These are phyloP conservation scores for Bovichtus variegatus DNA, from an alignment of 2,797 vertebrate species.

Conservation along the genomic window DNA sequence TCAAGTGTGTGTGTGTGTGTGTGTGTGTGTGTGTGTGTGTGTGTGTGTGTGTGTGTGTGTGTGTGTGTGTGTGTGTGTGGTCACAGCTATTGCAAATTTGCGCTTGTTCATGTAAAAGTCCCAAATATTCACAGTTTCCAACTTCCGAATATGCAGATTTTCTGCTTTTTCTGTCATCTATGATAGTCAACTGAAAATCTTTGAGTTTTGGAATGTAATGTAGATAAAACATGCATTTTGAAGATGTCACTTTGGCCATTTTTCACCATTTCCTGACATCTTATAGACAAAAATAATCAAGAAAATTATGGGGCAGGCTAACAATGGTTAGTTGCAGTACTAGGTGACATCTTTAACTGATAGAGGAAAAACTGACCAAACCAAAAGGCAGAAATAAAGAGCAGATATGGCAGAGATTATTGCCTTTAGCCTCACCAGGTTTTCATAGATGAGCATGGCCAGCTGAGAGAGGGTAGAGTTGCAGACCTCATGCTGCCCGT, in stretches of 20 bases:
- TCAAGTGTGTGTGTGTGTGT: too few relatives aligned
- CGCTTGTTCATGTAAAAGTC: neutral
- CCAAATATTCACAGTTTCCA: neutral
- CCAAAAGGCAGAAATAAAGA: neutral
- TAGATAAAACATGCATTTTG: neutral
- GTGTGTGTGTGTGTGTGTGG: too few relatives aligned
- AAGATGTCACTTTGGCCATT: neutral
- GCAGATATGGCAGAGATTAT: neutral
- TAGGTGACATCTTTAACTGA: too few relatives aligned
- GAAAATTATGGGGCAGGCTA: neutral
- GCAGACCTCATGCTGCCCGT: slow-evolving; percentile 96
- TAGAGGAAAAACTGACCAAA: neutral
- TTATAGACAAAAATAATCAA: neutral
- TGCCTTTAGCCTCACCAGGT: slow-evolving; percentile 87
- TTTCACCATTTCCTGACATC: neutral
- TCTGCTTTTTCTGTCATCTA: neutral
- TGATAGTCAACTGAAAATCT: neutral
- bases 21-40: too few relatives aligned
- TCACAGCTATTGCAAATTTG: too few relatives aligned
- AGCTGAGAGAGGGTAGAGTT: slow-evolving; percentile 90
- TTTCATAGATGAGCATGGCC: slow-evolving; percentile 95
- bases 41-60: too few relatives aligned
- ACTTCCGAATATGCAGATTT: neutral
- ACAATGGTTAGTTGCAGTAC: neutral
- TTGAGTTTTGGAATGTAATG: neutral